These are phyloP conservation scores for Tenebrosternarchus preto DNA, from an alignment of 2,113 vertebrate genomes.

Conservation along the genomic window DNA sequence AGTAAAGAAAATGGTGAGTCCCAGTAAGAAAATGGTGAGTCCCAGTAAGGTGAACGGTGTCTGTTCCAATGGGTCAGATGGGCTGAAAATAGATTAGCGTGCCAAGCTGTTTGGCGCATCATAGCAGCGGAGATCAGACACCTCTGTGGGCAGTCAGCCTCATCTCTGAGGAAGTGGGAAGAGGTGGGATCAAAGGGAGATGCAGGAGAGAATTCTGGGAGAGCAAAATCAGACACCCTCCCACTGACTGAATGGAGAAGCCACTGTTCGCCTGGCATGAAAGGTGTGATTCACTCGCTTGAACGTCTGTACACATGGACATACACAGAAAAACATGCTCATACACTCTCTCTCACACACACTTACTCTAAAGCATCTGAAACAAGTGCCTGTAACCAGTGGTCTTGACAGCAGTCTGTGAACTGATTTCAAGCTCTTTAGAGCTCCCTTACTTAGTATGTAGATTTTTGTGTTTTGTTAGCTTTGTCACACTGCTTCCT, in stretches of 20 bases:
- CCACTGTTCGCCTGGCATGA: constrained; percentile 38
- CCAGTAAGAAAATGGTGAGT: not conserved
- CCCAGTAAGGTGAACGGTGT: not conserved
- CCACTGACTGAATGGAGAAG: constrained; percentile 35
- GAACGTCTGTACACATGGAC: not conserved
- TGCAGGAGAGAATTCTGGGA: constrained; percentile 36
- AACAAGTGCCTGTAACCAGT: constrained; percentile 6
- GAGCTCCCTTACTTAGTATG: not conserved
- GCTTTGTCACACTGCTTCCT: not conserved
- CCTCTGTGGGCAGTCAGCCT: constrained; percentile 22
- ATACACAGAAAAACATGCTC: no score
- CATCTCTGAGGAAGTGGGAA: constrained; percentile 37
- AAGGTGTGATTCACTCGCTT: constrained; percentile 40
- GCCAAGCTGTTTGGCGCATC: constrained; percentile 7
- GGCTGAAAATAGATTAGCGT: constrained; percentile 31
- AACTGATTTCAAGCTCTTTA: constrained; percentile 17
- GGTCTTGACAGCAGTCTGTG: not conserved
- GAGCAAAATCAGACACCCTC: constrained; percentile 53
- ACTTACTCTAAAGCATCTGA: constrained; percentile 33
- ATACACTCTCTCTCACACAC: not conserved
- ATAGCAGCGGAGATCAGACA: constrained; percentile 41
- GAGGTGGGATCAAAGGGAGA: constrained; percentile 55
- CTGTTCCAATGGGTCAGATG: not conserved
- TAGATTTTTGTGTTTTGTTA: no score
- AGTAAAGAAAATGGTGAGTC: not conserved